These are phyloP conservation scores for Phocides pigmalion DNA, from an alignment of 1,140 invertebrate genomes.

Conservation along the genomic window DNA sequence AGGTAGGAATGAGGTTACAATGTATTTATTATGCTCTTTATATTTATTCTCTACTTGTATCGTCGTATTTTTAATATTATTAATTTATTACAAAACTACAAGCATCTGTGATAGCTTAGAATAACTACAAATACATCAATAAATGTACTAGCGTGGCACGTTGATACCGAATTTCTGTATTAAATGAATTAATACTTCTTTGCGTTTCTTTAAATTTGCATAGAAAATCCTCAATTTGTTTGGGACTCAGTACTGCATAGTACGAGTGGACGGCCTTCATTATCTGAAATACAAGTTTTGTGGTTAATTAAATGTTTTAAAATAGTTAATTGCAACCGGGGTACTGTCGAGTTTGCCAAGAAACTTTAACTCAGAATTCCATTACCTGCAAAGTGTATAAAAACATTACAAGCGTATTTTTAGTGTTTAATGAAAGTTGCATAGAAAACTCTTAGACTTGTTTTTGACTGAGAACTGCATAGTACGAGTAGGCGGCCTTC, in stretches of 20 bases:
- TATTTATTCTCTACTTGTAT: conserved; percentile 31
- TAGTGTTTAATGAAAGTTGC: neutral
- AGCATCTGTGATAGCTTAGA: conserved; percentile 37
- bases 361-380: conserved; percentile 6
- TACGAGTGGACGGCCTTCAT: conserved; percentile 78
- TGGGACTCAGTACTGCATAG: conserved; percentile 72
- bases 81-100: conserved; percentile 18
- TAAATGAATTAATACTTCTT: conserved; percentile 11
- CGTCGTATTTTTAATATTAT: conserved; percentile 20
- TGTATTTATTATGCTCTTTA: conserved; percentile 16
- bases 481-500: conserved; percentile 78
- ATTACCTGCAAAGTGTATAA: neutral
- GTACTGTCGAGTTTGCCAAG: neutral
- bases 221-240: conserved; percentile 42
- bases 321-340: conserved; percentile 16
- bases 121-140: conserved; percentile 19
- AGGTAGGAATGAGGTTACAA: conserved; percentile 11
- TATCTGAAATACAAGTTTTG: conserved; percentile 61
- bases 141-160: conserved; percentile 4
- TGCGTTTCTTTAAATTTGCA: neutral
- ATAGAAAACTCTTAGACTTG: conserved; percentile 41
- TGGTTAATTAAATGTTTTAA: conserved; percentile 19
- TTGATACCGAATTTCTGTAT: conserved; percentile 15
- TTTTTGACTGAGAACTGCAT: conserved; percentile 70
- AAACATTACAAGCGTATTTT: no score